Percentiles rank a stretch among this genome's conserved stretches.
These are phyloP conservation scores for Ibycter americanus DNA, from an alignment of 2,797 vertebrate genomes.

Conservation along the genomic window DNA sequence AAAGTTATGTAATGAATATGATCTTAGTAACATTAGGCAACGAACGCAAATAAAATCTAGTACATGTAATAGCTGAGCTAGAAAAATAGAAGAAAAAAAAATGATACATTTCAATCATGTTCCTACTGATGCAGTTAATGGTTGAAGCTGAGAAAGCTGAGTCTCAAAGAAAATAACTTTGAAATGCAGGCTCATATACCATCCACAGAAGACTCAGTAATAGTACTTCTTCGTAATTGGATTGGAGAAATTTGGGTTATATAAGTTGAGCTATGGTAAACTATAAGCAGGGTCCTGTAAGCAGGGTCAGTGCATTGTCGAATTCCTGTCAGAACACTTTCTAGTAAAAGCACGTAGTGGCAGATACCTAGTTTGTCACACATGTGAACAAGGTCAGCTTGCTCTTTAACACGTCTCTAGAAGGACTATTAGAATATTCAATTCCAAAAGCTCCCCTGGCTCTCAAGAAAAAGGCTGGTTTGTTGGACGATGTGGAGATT, in stretches of 20 bases:
- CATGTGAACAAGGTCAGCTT: neutral
- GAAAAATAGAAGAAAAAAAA: neutral
- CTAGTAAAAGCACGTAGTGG: accelerated
- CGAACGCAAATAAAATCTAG: neutral
- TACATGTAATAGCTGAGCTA: neutral
- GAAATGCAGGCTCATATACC: neutral
- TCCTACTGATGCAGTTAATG: neutral
- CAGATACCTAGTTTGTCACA: neutral
- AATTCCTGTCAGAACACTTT: neutral
- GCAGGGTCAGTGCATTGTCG: neutral
- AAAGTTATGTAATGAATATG: neutral
- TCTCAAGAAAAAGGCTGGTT: neutral
- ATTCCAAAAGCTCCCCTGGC: neutral
- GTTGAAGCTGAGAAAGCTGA: neutral
- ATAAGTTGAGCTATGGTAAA: neutral
- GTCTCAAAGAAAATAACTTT: neutral
- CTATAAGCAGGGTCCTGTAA: neutral
- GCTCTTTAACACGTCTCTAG: neutral
- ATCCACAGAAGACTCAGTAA: neutral
- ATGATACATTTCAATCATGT: neutral
- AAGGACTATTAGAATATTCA: neutral
- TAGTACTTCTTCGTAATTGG: neutral
- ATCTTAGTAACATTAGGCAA: neutral
- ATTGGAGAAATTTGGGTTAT: neutral
- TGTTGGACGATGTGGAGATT: neutral